These are phyloP conservation scores for Pterostichus madidus DNA, from an alignment of 2,888 invertebrate genomes.

Conservation along the genomic window DNA sequence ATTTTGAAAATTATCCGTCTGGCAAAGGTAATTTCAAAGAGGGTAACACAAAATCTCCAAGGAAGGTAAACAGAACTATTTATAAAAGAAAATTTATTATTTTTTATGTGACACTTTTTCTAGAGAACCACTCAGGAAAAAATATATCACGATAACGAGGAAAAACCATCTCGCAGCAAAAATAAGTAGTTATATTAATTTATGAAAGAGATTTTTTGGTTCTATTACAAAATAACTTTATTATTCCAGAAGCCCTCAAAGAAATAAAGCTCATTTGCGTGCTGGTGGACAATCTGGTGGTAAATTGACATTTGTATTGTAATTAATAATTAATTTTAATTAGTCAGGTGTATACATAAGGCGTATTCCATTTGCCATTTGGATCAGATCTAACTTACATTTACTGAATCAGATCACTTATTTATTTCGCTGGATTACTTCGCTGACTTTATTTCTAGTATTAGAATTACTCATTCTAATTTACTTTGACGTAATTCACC, in stretches of 20 bases:
- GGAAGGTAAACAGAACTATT: slow-evolving; percentile 17
- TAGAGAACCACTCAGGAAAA: slow-evolving; percentile 3
- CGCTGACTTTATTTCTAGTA: too few relatives aligned
- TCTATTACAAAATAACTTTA: not conserved
- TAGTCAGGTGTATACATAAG: slow-evolving; percentile 12
- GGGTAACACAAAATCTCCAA: slow-evolving; percentile 16
- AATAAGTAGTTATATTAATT: slow-evolving; percentile 23
- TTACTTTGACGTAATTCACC: too few relatives aligned
- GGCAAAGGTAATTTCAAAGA: slow-evolving; percentile 21
- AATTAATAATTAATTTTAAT: slow-evolving; percentile 41
- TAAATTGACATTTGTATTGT: slow-evolving; percentile 12
- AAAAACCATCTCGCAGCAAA: slow-evolving; percentile 27
- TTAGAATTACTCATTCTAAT: too few relatives aligned
- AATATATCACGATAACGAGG: slow-evolving; percentile 9
- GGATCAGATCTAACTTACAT: too few relatives aligned
- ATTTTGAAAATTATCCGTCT: slow-evolving; percentile 46
- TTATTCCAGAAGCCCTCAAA: slow-evolving; percentile 33
- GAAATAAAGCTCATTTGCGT: slow-evolving; percentile 29
- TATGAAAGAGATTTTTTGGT: not conserved
- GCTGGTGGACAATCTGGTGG: not conserved
- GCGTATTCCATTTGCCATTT: too few relatives aligned
- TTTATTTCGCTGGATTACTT: too few relatives aligned
- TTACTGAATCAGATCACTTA: too few relatives aligned
- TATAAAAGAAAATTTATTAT: not conserved
- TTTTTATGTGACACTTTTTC: not conserved